phyloP scores from a whole-genome alignment of 2,113 vertebrate genomes.

The Seriola aureovittata region DNA sequence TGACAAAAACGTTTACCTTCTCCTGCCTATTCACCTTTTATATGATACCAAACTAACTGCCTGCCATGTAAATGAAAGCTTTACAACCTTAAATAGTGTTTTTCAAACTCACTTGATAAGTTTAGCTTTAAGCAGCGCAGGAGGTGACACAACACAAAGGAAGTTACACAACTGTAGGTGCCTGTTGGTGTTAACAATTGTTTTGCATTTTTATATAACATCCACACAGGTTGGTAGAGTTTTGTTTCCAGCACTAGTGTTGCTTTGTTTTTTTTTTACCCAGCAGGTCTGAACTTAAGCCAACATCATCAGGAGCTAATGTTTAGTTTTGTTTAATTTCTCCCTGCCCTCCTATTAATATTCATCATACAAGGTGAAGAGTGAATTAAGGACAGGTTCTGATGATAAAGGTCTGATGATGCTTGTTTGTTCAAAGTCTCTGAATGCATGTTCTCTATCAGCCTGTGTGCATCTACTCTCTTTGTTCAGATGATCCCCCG shows the following conservation, averaged over 20 bases:
- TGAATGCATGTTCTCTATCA: conserved; percentile 74
- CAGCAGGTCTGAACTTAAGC: conserved; percentile 27
- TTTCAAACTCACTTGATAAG: too few species aligned
- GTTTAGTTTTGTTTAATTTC: conserved; percentile 57
- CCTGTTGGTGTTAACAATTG: not conserved
- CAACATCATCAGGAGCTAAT: conserved; percentile 36
- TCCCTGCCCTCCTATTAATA: conserved; percentile 57
- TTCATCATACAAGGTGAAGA: conserved; percentile 61
- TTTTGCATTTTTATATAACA: too few species aligned
- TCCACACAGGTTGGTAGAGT: not conserved
- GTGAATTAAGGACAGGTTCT: conserved; percentile 73
- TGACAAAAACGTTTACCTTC: too few species aligned
- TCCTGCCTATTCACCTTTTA: too few species aligned
- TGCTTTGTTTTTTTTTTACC: conserved; percentile 2
- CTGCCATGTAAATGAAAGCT: too few species aligned
- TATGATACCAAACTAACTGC: too few species aligned
- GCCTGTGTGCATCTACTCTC: conserved; percentile 65
- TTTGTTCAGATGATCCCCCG: conserved; percentile 78
- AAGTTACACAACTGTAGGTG: not conserved
- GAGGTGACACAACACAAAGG: not conserved
- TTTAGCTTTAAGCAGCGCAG: not conserved
- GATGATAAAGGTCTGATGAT: conserved; percentile 74
- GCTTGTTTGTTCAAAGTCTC: conserved; percentile 79
- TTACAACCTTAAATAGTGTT: too few species aligned
- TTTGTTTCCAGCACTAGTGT: too few species aligned